phyloP scores from a whole-genome alignment of 2,888 invertebrate genomes.

The Gisinianus flammeolus region DNA sequence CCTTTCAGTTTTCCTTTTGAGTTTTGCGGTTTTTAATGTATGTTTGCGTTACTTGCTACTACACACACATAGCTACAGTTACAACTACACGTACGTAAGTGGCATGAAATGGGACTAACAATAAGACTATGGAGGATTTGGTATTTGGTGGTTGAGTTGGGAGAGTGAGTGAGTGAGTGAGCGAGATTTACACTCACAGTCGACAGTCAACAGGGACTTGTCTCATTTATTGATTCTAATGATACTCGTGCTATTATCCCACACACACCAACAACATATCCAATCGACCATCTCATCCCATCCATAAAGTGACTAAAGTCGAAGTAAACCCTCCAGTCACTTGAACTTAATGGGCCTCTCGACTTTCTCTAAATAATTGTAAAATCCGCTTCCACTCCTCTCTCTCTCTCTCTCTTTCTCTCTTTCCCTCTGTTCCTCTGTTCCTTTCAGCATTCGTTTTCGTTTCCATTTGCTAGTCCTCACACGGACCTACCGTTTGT shows the following conservation, averaged over 20 bases:
- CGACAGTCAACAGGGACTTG: constrained; percentile 49
- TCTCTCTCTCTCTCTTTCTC: neutral
- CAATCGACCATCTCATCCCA: constrained; percentile 28
- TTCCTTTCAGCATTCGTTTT: no score
- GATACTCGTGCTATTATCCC: constrained; percentile 37
- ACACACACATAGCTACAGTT: no score
- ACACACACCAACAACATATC: constrained; percentile 32
- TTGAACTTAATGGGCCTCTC: constrained; percentile 47
- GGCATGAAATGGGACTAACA: no score
- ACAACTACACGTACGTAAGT: no score
- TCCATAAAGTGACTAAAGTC: constrained; percentile 35
- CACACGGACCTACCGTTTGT: no score
- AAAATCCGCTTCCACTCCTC: constrained; percentile 37
- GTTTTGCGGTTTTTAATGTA: no score
- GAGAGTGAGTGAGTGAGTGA: constrained; percentile 16
- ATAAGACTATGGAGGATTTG: neutral
- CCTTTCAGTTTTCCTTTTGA: no score
- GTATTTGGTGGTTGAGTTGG: constrained; percentile 1
- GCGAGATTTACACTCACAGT: constrained; percentile 49
- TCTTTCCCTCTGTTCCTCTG: neutral
- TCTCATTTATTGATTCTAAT: constrained; percentile 57
- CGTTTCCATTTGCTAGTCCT: no score
- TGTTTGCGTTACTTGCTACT: no score
- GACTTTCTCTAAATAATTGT: constrained; percentile 50
- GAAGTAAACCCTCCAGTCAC: constrained; percentile 33